A percentile compares a stretch with the other conserved stretches of the same genome.
These are phyloP conservation scores for Hirtodrosophila alboralis DNA, from an alignment of 2,888 invertebrate species.

Conservation along the genomic window DNA sequence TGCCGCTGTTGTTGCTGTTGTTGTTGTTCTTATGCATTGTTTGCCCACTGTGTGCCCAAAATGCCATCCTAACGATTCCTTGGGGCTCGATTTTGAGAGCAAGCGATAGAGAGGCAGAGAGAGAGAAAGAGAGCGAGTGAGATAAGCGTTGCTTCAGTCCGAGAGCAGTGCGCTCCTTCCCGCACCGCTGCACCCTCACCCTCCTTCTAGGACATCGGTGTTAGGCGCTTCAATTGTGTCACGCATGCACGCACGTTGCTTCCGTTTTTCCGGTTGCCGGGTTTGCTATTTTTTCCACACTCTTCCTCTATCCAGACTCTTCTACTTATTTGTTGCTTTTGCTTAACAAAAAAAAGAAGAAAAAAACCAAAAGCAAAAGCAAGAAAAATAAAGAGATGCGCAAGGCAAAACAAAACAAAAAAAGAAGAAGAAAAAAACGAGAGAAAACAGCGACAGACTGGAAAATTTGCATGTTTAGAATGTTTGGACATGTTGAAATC, in stretches of 20 bases:
- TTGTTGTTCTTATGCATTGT: conserved; percentile 65
- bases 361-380: conserved; percentile 18
- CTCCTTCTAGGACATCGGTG: conserved; percentile 26
- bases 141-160: conserved; percentile 54
- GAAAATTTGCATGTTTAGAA: conserved; percentile 79
- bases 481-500: conserved; percentile 79
- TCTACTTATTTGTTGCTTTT: conserved; percentile 42
- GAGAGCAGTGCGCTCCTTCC: not conserved
- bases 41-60: conserved; percentile 62
- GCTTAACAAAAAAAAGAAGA: conserved; percentile 2
- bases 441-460: conserved; percentile 76
- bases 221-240: conserved; percentile 80
- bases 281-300: conserved; percentile 73
- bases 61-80: conserved; percentile 77
- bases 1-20: conserved; percentile 37
- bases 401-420: conserved; percentile 20
- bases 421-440: conserved; percentile 6
- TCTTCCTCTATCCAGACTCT: conserved; percentile 26
- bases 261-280: conserved; percentile 81
- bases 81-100: conserved; percentile 56
- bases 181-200: not conserved
- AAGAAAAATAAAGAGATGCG: conserved; percentile 29
- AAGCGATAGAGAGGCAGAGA: conserved; percentile 47
- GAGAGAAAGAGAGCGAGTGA: too few relatives aligned
- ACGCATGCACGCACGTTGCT: conserved; percentile 82